A percentile compares a stretch with the other conserved stretches of the same genome.
Evolutionary conservation across 2,888 invertebrate species (phyloP).

Genomic region (Daptonema setosum): DNA sequence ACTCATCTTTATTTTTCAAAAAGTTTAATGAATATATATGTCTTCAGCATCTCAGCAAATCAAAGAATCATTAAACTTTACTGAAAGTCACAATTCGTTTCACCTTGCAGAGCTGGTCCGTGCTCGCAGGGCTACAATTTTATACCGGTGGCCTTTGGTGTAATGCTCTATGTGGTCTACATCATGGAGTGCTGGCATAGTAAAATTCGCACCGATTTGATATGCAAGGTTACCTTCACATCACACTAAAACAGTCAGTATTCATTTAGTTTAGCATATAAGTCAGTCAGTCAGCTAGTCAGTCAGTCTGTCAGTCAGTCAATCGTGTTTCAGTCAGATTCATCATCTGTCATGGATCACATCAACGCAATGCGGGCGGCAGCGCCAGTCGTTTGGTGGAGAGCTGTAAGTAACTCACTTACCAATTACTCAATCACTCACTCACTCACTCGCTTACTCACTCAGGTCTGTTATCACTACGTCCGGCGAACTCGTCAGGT

Average conservation of each 20-base stretch:
- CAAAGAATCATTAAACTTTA: too few relatives aligned
- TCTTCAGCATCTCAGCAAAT: too few relatives aligned
- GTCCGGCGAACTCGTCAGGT: slow-evolving; percentile 47
- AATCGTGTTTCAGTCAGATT: neutral
- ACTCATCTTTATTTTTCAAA: too few relatives aligned
- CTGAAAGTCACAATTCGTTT: too few relatives aligned
- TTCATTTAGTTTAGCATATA: neutral
- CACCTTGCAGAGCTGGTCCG: slow-evolving; percentile 37
- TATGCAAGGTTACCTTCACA: slow-evolving; percentile 22
- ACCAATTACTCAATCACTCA: too few relatives aligned
- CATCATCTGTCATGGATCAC: slow-evolving; percentile 27
- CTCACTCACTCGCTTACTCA: too few relatives aligned
- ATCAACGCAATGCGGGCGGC: slow-evolving; percentile 46
- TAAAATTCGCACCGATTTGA: slow-evolving; percentile 43
- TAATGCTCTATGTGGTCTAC: slow-evolving; percentile 55
- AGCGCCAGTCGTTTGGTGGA: slow-evolving; percentile 63
- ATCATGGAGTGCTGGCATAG: slow-evolving; percentile 63
- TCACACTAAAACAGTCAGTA: neutral
- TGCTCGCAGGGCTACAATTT: slow-evolving; percentile 62
- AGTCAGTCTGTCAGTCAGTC: too few relatives aligned
- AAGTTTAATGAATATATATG: too few relatives aligned
- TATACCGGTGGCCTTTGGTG: slow-evolving; percentile 55
- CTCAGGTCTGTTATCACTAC: slow-evolving; percentile 65
- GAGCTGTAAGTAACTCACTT: too few relatives aligned
- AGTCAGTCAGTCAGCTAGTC: too few relatives aligned